Conservation (phyloP, 2,888 invertebrate genomes). For the Sarcophaga subvicina region DNA sequence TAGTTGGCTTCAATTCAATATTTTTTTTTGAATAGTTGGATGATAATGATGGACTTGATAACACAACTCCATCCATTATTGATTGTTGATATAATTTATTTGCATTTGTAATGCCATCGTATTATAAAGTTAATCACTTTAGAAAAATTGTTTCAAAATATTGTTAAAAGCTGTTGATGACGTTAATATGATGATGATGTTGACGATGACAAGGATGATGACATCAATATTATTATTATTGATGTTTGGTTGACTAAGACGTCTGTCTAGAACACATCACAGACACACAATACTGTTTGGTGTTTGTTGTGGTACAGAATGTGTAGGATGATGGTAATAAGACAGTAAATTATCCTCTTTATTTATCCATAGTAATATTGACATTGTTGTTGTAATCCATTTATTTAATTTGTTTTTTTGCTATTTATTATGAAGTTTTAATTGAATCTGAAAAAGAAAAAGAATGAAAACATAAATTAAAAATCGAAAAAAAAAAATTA, state of each 20-base stretch:
- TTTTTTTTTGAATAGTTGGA: too few relatives aligned
- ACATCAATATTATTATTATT: too few relatives aligned
- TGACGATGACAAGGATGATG: not conserved
- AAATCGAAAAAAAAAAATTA: conserved; percentile 1
- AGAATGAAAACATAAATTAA: not conserved
- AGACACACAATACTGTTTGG: not conserved
- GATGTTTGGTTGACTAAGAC: not conserved
- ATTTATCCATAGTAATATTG: conserved; percentile 7
- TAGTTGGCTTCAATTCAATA: conserved; percentile 5
- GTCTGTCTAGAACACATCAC: not conserved
- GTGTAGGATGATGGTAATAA: not conserved
- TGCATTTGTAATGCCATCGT: too few relatives aligned
- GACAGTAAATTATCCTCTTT: conserved; percentile 31
- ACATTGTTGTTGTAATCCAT: conserved; percentile 17
- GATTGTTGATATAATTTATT: conserved; percentile 13
- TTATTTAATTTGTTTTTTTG: not conserved
- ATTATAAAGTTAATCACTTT: too few relatives aligned
- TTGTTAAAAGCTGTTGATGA: conserved; percentile 3
- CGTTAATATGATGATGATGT: conserved; percentile 46
- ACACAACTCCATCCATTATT: not conserved
- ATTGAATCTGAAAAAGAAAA: not conserved
- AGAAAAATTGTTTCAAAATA: conserved; percentile 1
- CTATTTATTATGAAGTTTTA: not conserved
- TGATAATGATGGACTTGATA: too few relatives aligned
- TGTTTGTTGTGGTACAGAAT: not conserved